A percentile compares a stretch with the other conserved stretches of the same genome.
phyloP scores from a whole-genome alignment of 2,888 invertebrate genomes.

The Habroteleia sp. region DNA sequence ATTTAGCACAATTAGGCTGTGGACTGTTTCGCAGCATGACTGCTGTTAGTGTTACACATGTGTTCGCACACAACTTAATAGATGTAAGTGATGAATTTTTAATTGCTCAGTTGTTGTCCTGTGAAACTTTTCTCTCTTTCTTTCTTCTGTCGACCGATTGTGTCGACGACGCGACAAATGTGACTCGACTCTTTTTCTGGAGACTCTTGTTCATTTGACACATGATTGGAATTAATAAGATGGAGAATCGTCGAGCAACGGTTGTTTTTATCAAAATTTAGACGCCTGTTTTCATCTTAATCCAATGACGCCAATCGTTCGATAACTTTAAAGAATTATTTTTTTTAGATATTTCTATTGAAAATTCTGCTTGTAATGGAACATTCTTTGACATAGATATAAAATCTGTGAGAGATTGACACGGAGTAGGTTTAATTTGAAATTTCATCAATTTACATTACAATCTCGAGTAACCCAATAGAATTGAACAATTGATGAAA shows the following conservation, averaged over 20 bases:
- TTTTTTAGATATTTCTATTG: too few relatives aligned
- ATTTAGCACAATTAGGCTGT: slow-evolving; percentile 46
- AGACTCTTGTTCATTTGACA: slow-evolving; percentile 49
- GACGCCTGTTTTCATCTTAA: slow-evolving; percentile 11
- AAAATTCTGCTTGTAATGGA: background rate
- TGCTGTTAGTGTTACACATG: slow-evolving; percentile 49
- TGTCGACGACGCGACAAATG: slow-evolving; percentile 55
- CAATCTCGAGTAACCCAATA: slow-evolving; percentile 16
- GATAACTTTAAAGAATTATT: too few relatives aligned
- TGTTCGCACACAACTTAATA: slow-evolving; percentile 55
- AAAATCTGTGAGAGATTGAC: slow-evolving; percentile 36
- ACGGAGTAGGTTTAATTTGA: slow-evolving; percentile 42
- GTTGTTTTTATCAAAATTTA: slow-evolving; percentile 32
- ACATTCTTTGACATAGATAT: slow-evolving; percentile 24
- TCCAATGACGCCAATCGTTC: background rate
- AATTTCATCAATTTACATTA: slow-evolving; percentile 55
- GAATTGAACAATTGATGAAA: slow-evolving; percentile 50
- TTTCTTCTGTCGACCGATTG: slow-evolving; percentile 24
- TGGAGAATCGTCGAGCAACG: slow-evolving; percentile 17
- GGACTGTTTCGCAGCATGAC: slow-evolving; percentile 21
- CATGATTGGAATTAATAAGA: slow-evolving; percentile 62
- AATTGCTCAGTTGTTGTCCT: slow-evolving; percentile 50
- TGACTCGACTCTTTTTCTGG: slow-evolving; percentile 61
- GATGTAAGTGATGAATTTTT: slow-evolving; percentile 53
- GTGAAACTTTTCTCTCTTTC: slow-evolving; percentile 45